Evolutionary conservation across 2,797 vertebrate genomes (phyloP).

Genomic region (Phylloscopus collybita): DNA sequence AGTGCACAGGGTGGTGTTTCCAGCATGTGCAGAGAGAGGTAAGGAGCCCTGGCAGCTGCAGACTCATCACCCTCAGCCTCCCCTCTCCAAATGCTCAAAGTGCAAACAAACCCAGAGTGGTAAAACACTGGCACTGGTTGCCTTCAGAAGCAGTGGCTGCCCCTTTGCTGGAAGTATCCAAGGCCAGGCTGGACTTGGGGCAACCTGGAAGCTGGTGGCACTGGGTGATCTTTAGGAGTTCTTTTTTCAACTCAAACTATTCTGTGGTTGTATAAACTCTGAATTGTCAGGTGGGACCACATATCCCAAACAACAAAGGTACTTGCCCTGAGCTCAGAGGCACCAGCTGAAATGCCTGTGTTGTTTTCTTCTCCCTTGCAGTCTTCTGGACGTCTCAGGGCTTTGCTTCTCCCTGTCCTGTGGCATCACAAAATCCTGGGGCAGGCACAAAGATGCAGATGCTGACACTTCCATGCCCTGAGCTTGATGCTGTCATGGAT

Average conservation of each 20-base stretch:
- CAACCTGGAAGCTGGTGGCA: background rate
- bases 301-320: background rate
- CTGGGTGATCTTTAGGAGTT: background rate
- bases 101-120: background rate
- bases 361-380: background rate
- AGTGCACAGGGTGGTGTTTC: background rate
- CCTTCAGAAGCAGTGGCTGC: background rate
- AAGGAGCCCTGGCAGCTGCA: background rate
- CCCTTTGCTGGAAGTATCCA: background rate
- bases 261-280: background rate
- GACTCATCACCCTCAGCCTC: background rate
- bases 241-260: background rate
- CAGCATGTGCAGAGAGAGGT: background rate
- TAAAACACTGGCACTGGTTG: no score
- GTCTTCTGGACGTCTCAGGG: background rate
- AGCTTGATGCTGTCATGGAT: background rate
- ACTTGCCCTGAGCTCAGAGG: background rate
- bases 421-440: background rate
- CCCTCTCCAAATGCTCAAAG: background rate
- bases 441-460: background rate
- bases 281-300: background rate
- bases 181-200: background rate
- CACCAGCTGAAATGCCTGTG: background rate
- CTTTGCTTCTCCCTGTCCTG: background rate
- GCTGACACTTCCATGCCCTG: background rate